Base-by-base conservation (phyloP, 2,888 invertebrate genomes). In the Xestia sexstrigata region DNA sequence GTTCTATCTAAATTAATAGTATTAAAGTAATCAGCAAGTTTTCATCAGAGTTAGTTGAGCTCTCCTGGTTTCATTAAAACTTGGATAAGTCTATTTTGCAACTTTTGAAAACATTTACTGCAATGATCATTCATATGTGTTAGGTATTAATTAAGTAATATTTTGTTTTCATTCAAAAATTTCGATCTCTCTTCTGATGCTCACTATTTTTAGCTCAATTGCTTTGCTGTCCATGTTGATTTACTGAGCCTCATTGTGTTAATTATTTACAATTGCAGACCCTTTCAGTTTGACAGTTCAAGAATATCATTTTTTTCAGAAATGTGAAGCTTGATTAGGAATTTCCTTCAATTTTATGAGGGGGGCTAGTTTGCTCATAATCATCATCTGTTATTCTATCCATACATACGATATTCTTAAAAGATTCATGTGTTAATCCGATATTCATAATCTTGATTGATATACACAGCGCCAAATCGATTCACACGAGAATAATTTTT, bases 51-150 rank as follows among this genome's bases (percentile, higher is more conserved):
- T 23, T 39, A 70, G 49, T 42, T 63, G n/a, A 75, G 35, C 49
- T 65, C 49, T 72, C 70, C 65, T 26, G 67, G 69, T 55, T 81
- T 82, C 20, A 81, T 86, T 87, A 79, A 75, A 87, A 86, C 66
- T 87, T 79, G 39, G 52, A 85, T 70, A 76, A 78, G 66, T 78
- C 63, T 62, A 75, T 79, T 82, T 85, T 76, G 42, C 35, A 78
- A 81, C 79, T 83, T 76, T 76, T 62, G 67, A 70, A 69, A 75
- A 81, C 74, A 60, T 11, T 20, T 52, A 26, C 55, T n/a, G 42
- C 55, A 47, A 62, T n/a, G 66, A 26, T 72, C 60, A 35, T 63
- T 55, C 52, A 26, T 30, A 35, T 23, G 17, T 23, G 15, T 47
- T 73, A 20, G 58, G n/a, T 17, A 35, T 13, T 26, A 26, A 73